Conservation (phyloP, 1,140 invertebrate genomes). For the Maconellicoccus hirsutus region DNA sequence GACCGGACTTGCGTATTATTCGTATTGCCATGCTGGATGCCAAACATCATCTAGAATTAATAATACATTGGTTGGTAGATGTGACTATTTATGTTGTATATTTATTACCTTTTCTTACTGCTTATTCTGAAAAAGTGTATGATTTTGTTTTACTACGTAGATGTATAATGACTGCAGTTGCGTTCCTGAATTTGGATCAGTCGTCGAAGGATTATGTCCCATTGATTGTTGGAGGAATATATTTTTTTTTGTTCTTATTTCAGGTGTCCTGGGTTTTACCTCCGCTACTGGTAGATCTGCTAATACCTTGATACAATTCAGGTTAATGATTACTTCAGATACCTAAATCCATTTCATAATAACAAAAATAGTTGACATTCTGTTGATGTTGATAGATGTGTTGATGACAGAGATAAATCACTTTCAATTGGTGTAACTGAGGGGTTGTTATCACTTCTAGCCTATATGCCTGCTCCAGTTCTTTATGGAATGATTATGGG, state of each 20-base stretch:
- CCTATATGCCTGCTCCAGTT: slow-evolving; percentile 35
- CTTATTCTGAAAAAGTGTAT: too few relatives aligned
- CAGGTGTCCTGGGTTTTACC: slow-evolving; percentile 30
- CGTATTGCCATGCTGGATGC: slow-evolving; percentile 59
- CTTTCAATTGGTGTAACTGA: slow-evolving; percentile 35
- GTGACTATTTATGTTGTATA: not conserved
- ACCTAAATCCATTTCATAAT: too few relatives aligned
- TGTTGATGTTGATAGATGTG: slow-evolving; percentile 35
- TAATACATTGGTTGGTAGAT: slow-evolving; percentile 29
- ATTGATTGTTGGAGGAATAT: slow-evolving; percentile 30
- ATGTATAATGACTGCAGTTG: slow-evolving; percentile 35
- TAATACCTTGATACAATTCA: slow-evolving; percentile 32
- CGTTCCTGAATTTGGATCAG: slow-evolving; percentile 26
- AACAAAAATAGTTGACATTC: too few relatives aligned
- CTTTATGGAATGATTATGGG: slow-evolving; percentile 34
- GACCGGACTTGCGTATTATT: slow-evolving; percentile 48
- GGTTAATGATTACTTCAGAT: too few relatives aligned
- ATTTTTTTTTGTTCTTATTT: slow-evolving; percentile 29
- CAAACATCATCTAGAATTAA: slow-evolving; percentile 34
- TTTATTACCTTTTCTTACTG: too few relatives aligned
- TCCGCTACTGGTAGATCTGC: slow-evolving; percentile 31
- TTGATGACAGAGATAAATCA: slow-evolving; percentile 34
- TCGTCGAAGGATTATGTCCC: slow-evolving; percentile 29
- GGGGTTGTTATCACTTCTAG: slow-evolving; percentile 31
- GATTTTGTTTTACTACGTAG: too few relatives aligned